Conservation (phyloP, 2,888 invertebrate species). For the Anagyrus pseudococci region DNA sequence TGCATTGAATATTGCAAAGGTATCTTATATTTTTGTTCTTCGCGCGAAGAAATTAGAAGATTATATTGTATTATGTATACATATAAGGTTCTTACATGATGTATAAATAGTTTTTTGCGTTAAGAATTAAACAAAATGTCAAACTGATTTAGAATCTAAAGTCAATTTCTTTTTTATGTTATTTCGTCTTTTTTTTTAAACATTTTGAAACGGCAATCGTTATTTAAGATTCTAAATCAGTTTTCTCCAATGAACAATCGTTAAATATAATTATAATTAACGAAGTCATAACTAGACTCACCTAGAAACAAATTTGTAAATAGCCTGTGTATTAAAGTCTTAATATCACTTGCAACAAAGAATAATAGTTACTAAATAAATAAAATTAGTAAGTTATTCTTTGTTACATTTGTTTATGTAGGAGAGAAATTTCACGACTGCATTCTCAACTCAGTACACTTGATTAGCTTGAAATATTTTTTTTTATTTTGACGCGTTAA, state of each 20-base stretch:
- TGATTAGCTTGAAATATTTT: slow-evolving; percentile 2
- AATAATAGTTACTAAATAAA: not conserved
- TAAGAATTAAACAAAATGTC: slow-evolving; percentile 7
- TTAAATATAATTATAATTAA: slow-evolving; percentile 18
- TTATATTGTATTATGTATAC: slow-evolving; percentile 7
- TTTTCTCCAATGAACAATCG: slow-evolving; percentile 5
- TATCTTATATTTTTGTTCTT: slow-evolving; percentile 23
- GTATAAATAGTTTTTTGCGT: slow-evolving; percentile 41
- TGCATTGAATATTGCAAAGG: not conserved
- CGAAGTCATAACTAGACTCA: slow-evolving; percentile 20
- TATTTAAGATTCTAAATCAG: slow-evolving; percentile 14
- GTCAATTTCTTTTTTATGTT: too few species aligned
- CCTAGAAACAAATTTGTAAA: too few species aligned
- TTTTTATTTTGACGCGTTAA: not conserved
- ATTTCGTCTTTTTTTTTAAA: too few species aligned
- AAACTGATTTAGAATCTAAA: slow-evolving; percentile 20
- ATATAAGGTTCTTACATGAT: slow-evolving; percentile 42
- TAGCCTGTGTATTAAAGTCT: slow-evolving; percentile 17
- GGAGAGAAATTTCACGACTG: not conserved
- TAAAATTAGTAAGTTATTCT: slow-evolving; percentile 12
- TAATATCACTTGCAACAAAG: slow-evolving; percentile 9
- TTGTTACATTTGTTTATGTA: slow-evolving; percentile 9
- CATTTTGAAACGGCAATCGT: not conserved
- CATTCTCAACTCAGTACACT: slow-evolving; percentile 6
- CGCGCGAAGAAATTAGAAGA: slow-evolving; percentile 1